Evolutionary conservation across 1,140 invertebrate genomes (phyloP).

Genomic region (Euborellia annulipes): DNA sequence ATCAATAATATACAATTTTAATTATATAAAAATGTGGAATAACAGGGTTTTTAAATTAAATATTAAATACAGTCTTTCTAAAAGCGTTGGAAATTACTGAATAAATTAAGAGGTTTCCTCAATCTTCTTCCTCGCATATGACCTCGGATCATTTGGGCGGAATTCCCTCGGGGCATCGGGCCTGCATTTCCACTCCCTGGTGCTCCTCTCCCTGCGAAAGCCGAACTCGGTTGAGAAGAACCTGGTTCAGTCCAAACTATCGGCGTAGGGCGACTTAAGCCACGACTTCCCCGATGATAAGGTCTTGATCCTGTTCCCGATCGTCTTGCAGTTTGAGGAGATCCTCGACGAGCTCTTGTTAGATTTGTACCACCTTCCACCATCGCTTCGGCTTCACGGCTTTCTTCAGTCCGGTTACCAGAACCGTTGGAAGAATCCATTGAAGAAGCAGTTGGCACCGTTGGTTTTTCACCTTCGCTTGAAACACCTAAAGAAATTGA

Average conservation of each 20-base stretch:
- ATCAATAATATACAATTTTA: no score
- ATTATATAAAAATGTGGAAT: no score
- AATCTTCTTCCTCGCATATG: no score
- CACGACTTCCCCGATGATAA: background rate
- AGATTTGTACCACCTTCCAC: conserved; percentile 40
- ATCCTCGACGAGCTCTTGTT: conserved; percentile 22
- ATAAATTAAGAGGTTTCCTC: no score
- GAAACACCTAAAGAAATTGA: conserved; percentile 33
- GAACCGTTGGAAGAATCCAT: conserved; percentile 10
- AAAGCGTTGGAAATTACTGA: no score
- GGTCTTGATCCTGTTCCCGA: conserved; percentile 2
- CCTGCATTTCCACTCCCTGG: no score
- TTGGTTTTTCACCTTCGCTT: conserved; percentile 41
- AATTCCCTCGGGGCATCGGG: no score
- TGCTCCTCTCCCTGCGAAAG: no score
- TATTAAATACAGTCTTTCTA: no score
- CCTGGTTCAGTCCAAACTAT: conserved; percentile 16
- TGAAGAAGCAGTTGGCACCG: conserved; percentile 29
- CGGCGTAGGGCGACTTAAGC: conserved; percentile 14
- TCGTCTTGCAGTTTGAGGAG: conserved; percentile 11
- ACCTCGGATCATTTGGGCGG: no score
- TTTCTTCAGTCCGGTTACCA: conserved; percentile 32
- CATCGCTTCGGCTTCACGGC: conserved; percentile 44
- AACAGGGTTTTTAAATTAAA: no score
- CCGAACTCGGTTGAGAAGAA: conserved; percentile 9